These are phyloP conservation scores for Panopea generosa DNA, from an alignment of 2,888 invertebrate species.

Conservation along the genomic window DNA sequence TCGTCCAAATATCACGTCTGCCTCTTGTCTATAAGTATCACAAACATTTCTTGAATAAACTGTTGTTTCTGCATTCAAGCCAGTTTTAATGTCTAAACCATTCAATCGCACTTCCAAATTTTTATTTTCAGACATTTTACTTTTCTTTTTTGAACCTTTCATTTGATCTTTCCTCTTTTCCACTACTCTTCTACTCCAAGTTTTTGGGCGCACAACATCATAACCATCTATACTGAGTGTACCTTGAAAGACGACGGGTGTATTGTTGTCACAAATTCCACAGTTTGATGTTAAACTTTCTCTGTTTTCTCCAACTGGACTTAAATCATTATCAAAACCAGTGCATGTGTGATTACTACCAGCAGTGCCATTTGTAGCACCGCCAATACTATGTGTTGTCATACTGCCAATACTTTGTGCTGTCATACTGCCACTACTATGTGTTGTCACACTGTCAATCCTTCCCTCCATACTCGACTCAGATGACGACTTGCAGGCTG, in stretches of 20 bases:
- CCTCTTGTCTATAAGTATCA: conserved; percentile 46
- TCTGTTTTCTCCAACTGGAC: too few species aligned
- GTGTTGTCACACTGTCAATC: background rate
- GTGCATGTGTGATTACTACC: too few species aligned
- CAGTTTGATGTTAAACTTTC: too few species aligned
- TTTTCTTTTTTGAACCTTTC: background rate
- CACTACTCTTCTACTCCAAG: conserved; percentile 11
- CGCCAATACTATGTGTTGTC: conserved; percentile 1
- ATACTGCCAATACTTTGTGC: conserved; percentile 7
- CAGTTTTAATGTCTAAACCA: conserved; percentile 31
- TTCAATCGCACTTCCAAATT: conserved; percentile 14
- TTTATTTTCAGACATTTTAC: background rate
- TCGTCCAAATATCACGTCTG: conserved; percentile 43
- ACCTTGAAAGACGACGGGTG: too few species aligned
- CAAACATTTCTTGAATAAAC: conserved; percentile 43
- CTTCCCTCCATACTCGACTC: conserved; percentile 20
- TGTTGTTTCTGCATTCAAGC: background rate
- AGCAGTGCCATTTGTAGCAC: background rate
- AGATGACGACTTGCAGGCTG: conserved; percentile 23
- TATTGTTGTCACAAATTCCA: too few species aligned
- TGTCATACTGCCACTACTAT: background rate
- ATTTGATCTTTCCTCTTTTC: conserved; percentile 28
- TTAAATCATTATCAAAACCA: too few species aligned
- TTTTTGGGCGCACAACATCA: conserved; percentile 16
- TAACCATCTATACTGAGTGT: too few species aligned